Evolutionary conservation across 2,797 vertebrate species (phyloP), one percentile per base, ranked within the genome.

Genomic region (Sebastes iracundus): DNA sequence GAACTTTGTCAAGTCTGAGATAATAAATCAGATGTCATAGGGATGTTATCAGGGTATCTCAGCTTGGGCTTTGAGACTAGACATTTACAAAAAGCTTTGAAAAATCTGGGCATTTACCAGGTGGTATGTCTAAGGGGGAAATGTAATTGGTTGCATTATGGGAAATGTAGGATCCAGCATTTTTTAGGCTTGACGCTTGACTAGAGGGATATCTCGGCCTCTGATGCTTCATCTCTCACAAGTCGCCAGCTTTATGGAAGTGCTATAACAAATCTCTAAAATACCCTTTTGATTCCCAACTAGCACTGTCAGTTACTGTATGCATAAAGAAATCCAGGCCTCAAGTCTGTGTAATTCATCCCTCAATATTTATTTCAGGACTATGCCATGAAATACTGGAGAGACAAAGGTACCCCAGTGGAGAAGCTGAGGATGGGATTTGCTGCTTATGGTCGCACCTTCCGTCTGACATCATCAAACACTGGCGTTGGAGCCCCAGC

Each of bases 391-490:
- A 95, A 84, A 64, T 96, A 96, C 77, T 97, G 97, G 97, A 90
- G 86, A 78, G 93, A 95, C 72, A 94, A 95, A 2, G 96, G 96
- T 0, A 90, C 90, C 4, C 96, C 96, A 11, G 35, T 90, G 22
- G 92, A 96, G 75, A 97, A 97, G 82, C 92, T 97, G 52, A 90
- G 89, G 76, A 93, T 97, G 96, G 97, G 97, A 14, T 96, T 97
- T 52, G 92, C 96, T 52, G 25, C 94, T 2, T 97, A 97, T 8
- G 97, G 97, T 46, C 95, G 94, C 18, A 96, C 95, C 2, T 97
- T 97, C 88, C 91, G 38, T 12, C 85, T 94, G 74, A 91, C 94
- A 14, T 82, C 93, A 30, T 61, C 85, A 28, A 78, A 79, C 22
- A 92, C 84, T 25, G 82, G 81, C 4, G 38, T 96, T 32, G 93